Base-by-base conservation (phyloP, 2,888 invertebrate genomes). In the Steromphala cineraria region DNA sequence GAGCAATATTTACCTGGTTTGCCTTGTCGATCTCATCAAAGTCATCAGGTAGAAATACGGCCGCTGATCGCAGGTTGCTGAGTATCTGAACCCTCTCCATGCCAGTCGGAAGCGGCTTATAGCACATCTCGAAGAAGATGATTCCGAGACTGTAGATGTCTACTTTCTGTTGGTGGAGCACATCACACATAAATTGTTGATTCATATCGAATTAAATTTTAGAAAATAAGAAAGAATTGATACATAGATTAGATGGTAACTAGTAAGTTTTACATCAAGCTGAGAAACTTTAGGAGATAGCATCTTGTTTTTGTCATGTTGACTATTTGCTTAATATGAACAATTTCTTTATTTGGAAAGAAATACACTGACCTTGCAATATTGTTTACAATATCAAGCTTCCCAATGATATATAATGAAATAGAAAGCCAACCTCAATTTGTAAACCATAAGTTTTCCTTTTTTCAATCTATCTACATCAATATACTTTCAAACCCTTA, bases 71-170 rank as follows among this genome's bases (percentile, higher is more conserved):
- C 53, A 99, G 91, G 79, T 95, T 95, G 0, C 95, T 94, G 53
- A 99, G 94, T 3, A 97, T 95, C 88, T 96, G 95, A 21, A 96
- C 96, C 82, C 99, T 94, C 93, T 99, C 99, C 97, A 98, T 98
- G 53, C 96, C 96, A 0, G 98, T 99, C 0, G 94, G 94, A 67
- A 98, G 94, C 0, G 97, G 96, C 19, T 95, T 96, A 92, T 97
- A 97, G 89, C 97, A 97, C 98, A 99, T 99, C 94, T 94, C 94
- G 89, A 94, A 98, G 86, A 98, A 95, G 85, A 99, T 98, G 55
- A 99, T 96, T 3, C 98, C 98, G 75, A 97, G 93, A 0, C 96
- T 96, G 92, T 97, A 97, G 86, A 97, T 96, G 91, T 97, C 97
- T 52, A 95, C 94, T 92, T 95, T 95, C 94, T 98, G 91, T n/a